Evolutionary conservation across 2,797 vertebrate genomes (phyloP).

Genomic region (Sciaenops ocellatus): DNA sequence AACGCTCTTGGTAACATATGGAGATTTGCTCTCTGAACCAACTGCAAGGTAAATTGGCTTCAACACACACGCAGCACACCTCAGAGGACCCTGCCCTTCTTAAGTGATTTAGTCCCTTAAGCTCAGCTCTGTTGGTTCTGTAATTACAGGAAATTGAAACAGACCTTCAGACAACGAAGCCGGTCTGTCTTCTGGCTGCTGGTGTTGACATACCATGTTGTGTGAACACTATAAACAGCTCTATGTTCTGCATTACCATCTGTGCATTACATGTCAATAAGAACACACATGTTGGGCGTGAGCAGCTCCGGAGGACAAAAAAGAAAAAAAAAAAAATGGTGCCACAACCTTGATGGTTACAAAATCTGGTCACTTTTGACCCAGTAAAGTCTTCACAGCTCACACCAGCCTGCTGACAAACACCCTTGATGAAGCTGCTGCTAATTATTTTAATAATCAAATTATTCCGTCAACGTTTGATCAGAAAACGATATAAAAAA

Average conservation of each 20-base stretch:
- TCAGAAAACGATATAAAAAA: not conserved
- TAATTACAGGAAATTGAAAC: slow-evolving; percentile 79
- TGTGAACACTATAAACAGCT: slow-evolving; percentile 25
- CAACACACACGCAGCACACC: slow-evolving; percentile 63
- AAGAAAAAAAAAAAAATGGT: not conserved
- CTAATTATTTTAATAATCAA: not conserved
- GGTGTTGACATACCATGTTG: slow-evolving; percentile 11
- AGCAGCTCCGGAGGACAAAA: not conserved
- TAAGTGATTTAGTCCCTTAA: slow-evolving; percentile 78
- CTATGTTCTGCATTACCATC: not conserved
- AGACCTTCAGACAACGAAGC: slow-evolving; percentile 40
- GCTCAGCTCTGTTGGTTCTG: slow-evolving; percentile 56
- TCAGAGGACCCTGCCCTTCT: slow-evolving; percentile 69
- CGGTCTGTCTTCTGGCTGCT: slow-evolving; percentile 12
- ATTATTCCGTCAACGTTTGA: not conserved
- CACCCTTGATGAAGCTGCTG: too few species aligned
- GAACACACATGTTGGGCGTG: slow-evolving; percentile 1
- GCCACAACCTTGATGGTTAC: not conserved
- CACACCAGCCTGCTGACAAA: not conserved
- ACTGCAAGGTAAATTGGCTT: slow-evolving; percentile 68
- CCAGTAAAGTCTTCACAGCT: not conserved
- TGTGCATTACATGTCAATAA: slow-evolving; percentile 9
- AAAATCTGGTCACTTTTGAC: slow-evolving; percentile 12
- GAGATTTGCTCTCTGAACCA: slow-evolving; percentile 75
- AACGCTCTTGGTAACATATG: slow-evolving; percentile 70